Conservation (phyloP, 2,888 invertebrate species). For the Lochmaea crataegi region DNA sequence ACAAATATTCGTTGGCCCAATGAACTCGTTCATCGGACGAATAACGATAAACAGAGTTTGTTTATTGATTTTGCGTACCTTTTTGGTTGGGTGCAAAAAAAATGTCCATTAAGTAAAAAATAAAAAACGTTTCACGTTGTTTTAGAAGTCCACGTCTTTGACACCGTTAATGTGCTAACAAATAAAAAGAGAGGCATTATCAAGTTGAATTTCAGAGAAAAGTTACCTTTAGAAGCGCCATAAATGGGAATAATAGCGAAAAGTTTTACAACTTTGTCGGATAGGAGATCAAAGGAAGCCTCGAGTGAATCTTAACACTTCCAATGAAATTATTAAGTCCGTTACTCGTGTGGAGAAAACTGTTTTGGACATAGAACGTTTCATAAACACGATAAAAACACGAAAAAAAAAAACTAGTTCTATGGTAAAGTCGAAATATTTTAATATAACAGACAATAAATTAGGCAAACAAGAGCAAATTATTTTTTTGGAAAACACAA, state of each 20-base stretch:
- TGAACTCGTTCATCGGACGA: no score
- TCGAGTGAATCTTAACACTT: slow-evolving; percentile 20
- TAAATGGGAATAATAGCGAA: slow-evolving; percentile 27
- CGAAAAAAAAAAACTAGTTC: no score
- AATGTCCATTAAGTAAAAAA: neutral
- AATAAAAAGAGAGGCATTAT: slow-evolving; percentile 25
- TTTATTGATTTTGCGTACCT: no score
- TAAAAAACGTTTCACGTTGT: neutral
- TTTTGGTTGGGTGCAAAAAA: no score
- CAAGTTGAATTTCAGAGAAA: slow-evolving; percentile 16
- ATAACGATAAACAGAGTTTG: no score
- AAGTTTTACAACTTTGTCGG: slow-evolving; percentile 28
- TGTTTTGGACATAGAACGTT: no score
- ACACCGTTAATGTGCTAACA: slow-evolving; percentile 9
- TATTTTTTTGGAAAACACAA: no score
- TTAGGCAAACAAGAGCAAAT: no score
- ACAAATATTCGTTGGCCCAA: no score
- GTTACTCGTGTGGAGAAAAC: neutral
- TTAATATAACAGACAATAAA: no score
- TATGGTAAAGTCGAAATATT: no score
- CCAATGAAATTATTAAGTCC: slow-evolving; percentile 23
- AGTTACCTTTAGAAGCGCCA: slow-evolving; percentile 21
- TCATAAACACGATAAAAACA: no score
- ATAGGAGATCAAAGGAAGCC: slow-evolving; percentile 20
- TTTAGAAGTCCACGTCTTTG: neutral